Evolutionary conservation across 2,113 vertebrate genomes (phyloP).

Genomic region (Colistium nudipinnis): DNA sequence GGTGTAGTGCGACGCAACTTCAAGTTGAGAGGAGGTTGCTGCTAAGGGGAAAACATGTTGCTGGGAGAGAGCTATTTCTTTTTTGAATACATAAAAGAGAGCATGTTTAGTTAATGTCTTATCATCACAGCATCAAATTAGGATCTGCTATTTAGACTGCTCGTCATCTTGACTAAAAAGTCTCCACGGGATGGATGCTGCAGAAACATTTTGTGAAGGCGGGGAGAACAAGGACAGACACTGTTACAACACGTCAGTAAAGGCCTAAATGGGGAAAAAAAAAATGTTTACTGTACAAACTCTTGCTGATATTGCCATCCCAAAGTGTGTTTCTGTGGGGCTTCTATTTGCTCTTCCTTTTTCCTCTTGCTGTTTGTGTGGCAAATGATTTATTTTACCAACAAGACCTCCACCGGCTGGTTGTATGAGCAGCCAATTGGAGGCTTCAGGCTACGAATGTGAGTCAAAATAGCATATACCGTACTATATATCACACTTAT

Average conservation of each 20-base stretch:
- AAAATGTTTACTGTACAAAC: conserved; percentile 11
- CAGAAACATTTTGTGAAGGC: conserved; percentile 33
- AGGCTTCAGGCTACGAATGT: background rate
- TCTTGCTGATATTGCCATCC: conserved; percentile 10
- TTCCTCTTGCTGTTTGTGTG: background rate
- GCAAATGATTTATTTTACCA: too few species aligned
- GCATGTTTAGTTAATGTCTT: conserved; percentile 43
- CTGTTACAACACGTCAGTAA: conserved; percentile 28
- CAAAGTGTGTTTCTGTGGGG: background rate
- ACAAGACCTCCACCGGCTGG: background rate
- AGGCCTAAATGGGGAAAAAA: conserved; percentile 14
- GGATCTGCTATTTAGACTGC: conserved; percentile 30
- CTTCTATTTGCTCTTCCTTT: background rate
- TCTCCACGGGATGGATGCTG: conserved; percentile 25
- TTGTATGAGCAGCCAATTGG: background rate
- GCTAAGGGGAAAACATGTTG: background rate
- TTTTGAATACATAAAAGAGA: conserved; percentile 15
- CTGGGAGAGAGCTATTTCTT: background rate
- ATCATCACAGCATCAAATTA: conserved; percentile 51
- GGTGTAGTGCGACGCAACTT: background rate
- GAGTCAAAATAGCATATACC: conserved; percentile 2
- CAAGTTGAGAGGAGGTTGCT: background rate
- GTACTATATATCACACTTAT: background rate
- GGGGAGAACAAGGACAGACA: conserved; percentile 47
- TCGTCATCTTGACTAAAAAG: conserved; percentile 53